Evolutionary conservation across 2,797 vertebrate species (phyloP).

Genomic region (Acrossocheilus wenchowensis): DNA sequence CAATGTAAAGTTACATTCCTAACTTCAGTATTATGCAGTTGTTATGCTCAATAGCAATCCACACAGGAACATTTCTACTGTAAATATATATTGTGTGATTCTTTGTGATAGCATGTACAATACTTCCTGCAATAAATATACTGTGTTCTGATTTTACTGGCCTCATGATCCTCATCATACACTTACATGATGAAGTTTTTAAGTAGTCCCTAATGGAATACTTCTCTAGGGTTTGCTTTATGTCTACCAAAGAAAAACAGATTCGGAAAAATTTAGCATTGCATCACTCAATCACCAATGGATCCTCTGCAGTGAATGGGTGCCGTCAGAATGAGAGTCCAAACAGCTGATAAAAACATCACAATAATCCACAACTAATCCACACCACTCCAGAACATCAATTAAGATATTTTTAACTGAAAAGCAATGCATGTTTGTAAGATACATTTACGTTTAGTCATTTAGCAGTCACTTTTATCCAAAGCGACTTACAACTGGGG

Average conservation of each 20-base stretch:
- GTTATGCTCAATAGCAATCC: constrained; percentile 67
- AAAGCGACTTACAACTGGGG: no score
- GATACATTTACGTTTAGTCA: no score
- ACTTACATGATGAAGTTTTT: not conserved
- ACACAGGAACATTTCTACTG: constrained; percentile 72
- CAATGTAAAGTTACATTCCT: constrained; percentile 79
- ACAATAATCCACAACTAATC: not conserved
- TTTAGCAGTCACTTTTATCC: no score
- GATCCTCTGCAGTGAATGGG: not conserved
- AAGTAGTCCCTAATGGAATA: not conserved
- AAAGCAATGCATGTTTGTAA: not conserved
- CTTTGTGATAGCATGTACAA: constrained; percentile 75
- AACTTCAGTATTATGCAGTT: constrained; percentile 78
- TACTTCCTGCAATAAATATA: constrained; percentile 77
- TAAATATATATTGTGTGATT: constrained; percentile 75
- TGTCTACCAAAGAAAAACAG: not conserved
- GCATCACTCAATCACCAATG: not conserved
- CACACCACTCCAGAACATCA: not conserved
- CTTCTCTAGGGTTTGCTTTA: not conserved
- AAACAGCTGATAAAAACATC: not conserved
- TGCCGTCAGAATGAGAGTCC: not conserved
- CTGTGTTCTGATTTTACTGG: constrained; percentile 48
- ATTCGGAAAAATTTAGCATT: not conserved
- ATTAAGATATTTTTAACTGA: not conserved
- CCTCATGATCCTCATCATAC: not conserved